A percentile compares a stretch with the other conserved stretches of the same genome.
These are phyloP conservation scores for Phalacrocorax carbo DNA, from an alignment of 2,113 vertebrate species.

Conservation along the genomic window DNA sequence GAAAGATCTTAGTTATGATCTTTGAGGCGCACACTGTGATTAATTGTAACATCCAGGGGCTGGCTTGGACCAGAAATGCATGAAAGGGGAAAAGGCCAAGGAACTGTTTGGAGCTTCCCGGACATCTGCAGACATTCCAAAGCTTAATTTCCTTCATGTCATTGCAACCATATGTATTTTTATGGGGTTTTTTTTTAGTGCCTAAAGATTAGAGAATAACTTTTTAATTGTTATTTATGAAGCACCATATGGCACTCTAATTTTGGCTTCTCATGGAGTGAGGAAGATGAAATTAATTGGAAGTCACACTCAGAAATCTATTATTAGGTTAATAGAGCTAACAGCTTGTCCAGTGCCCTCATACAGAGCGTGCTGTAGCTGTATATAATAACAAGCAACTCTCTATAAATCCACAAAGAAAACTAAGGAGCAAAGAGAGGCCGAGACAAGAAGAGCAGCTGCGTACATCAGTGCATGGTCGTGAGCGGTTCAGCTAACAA, in stretches of 20 bases:
- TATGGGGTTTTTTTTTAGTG: neutral
- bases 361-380: constrained; percentile 60
- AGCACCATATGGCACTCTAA: constrained; percentile 75
- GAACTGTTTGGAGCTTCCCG: constrained; percentile 8
- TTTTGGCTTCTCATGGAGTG: constrained; percentile 70
- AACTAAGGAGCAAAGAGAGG: constrained; percentile 28
- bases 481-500: neutral
- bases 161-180: constrained; percentile 48
- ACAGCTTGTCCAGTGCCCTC: constrained; percentile 75
- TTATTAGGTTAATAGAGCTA: constrained; percentile 78
- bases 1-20: neutral
- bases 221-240: constrained; percentile 81
- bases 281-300: constrained; percentile 79
- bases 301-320: constrained; percentile 78
- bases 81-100: neutral
- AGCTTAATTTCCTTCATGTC: constrained; percentile 59
- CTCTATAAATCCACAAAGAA: constrained; percentile 30
- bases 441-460: neutral
- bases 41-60: neutral
- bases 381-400: constrained; percentile 45
- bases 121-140: constrained; percentile 19
- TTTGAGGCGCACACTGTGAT: neutral
- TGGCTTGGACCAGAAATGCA: neutral
- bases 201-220: constrained; percentile 77
- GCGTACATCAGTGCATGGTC: neutral